These are phyloP conservation scores for Gadus macrocephalus DNA, from an alignment of 2,113 vertebrate genomes.

Conservation along the genomic window DNA sequence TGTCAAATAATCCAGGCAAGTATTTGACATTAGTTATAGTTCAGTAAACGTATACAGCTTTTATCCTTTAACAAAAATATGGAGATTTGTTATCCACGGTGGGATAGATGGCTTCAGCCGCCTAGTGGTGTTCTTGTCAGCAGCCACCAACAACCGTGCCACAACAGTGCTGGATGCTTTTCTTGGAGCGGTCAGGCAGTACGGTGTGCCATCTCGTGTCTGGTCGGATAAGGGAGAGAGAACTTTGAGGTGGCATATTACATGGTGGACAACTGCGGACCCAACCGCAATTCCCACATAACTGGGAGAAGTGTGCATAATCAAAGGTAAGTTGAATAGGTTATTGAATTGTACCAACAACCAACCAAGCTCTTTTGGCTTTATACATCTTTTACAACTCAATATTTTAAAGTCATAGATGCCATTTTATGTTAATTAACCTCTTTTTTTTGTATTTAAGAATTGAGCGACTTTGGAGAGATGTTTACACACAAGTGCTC, in stretches of 20 bases:
- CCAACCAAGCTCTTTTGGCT: neutral
- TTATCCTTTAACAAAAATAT: constrained; percentile 12
- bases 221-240: constrained; percentile 21
- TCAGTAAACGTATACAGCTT: constrained; percentile 5
- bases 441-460: neutral
- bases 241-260: constrained; percentile 21
- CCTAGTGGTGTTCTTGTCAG: constrained; percentile 23
- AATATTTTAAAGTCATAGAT: constrained; percentile 11
- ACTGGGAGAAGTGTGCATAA: constrained; percentile 23
- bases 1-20: too few species aligned
- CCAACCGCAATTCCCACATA: constrained; percentile 21
- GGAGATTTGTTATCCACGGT: constrained; percentile 31
- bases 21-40: neutral
- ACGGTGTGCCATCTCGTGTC: constrained; percentile 18
- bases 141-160: constrained; percentile 20
- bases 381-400: neutral
- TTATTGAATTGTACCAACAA: neutral
- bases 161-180: constrained; percentile 16
- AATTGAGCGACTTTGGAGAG: constrained; percentile 31
- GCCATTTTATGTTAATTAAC: constrained; percentile 12
- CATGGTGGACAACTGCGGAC: constrained; percentile 21
- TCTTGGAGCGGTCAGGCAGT: constrained; percentile 6
- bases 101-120: constrained; percentile 20
- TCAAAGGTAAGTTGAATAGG: constrained; percentile 11
- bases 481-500: constrained; percentile 22